phyloP scores from a whole-genome alignment of 1,140 invertebrate species.

The Macrocentrus cingulum region DNA sequence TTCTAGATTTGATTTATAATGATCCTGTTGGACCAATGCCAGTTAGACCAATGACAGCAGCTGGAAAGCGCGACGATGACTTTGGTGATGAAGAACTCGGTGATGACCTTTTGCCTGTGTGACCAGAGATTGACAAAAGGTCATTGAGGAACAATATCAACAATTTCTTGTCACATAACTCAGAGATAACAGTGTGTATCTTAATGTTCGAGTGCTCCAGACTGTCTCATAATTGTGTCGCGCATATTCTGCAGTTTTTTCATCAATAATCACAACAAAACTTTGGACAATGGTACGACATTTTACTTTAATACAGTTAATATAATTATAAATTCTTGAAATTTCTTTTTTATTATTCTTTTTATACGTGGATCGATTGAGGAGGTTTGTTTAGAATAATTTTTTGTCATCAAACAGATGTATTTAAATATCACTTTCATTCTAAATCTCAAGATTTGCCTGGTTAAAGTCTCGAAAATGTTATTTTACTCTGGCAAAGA shows the following conservation, averaged over 20 bases:
- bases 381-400: too few species aligned
- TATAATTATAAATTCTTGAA: too few species aligned
- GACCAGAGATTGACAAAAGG: constrained; percentile 29
- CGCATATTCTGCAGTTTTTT: background rate
- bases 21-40: constrained; percentile 77
- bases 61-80: constrained; percentile 71
- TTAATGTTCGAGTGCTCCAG: background rate
- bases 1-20: constrained; percentile 67
- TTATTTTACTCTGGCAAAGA: too few species aligned
- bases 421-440: too few species aligned
- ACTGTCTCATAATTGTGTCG: background rate
- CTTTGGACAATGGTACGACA: too few species aligned
- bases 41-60: constrained; percentile 75
- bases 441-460: too few species aligned
- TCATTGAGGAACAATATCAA: background rate
- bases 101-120: constrained; percentile 80
- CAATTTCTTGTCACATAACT: background rate
- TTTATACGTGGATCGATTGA: too few species aligned
- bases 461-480: too few species aligned
- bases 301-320: too few species aligned
- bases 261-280: background rate
- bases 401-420: too few species aligned
- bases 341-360: too few species aligned
- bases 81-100: constrained; percentile 81
- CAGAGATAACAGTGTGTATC: background rate